phyloP scores from a whole-genome alignment of 2,797 vertebrate genomes.

The Valencia hispanica region DNA sequence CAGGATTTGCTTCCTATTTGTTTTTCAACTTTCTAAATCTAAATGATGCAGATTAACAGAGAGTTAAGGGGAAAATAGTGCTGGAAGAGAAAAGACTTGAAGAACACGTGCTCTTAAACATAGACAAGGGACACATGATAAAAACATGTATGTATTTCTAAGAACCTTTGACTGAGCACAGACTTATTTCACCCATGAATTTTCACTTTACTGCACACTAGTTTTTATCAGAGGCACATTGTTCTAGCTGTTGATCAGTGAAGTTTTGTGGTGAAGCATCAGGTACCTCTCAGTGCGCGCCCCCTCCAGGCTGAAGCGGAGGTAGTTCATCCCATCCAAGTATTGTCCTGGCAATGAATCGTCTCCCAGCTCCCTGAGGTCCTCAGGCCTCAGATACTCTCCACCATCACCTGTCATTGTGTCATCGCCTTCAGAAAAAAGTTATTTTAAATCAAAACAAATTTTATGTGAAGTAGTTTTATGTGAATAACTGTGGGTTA shows the following conservation, averaged over 20 bases:
- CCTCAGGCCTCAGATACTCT: slow-evolving; percentile 94
- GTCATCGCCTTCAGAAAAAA: slow-evolving; percentile 87
- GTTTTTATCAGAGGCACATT: neutral
- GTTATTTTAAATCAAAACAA: neutral
- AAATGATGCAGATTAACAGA: neutral
- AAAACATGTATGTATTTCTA: neutral
- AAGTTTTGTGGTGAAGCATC: neutral
- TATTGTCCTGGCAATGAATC: slow-evolving; percentile 97
- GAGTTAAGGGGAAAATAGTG: neutral
- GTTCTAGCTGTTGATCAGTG: neutral
- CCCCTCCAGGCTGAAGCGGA: slow-evolving; percentile 94
- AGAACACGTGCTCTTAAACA: neutral
- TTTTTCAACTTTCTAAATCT: neutral
- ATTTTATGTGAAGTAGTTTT: neutral
- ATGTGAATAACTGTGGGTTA: neutral
- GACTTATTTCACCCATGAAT: neutral
- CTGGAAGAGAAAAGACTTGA: neutral
- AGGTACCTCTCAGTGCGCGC: slow-evolving; percentile 91
- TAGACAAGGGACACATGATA: neutral
- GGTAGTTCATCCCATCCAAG: slow-evolving; percentile 95
- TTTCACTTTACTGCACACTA: neutral
- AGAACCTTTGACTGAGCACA: neutral
- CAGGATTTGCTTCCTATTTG: neutral
- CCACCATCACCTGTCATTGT: slow-evolving; percentile 97
- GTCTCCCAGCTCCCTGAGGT: slow-evolving; percentile 94